Conservation (phyloP, 2,888 invertebrate species). For the Amiota mariae region DNA sequence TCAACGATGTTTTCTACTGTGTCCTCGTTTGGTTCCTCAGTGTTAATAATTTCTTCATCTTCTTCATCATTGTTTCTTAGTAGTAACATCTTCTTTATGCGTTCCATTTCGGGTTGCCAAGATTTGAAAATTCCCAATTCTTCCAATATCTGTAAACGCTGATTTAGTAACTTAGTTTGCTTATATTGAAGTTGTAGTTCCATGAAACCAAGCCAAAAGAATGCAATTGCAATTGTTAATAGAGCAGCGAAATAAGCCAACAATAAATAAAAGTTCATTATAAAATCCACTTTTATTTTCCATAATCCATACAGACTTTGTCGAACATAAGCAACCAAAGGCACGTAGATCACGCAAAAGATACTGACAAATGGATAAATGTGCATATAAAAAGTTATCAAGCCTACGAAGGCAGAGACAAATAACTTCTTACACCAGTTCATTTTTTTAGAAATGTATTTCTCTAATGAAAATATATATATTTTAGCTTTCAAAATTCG, state of each 20-base stretch:
- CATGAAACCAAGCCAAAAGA: neutral
- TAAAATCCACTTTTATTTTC: neutral
- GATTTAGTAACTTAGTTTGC: neutral
- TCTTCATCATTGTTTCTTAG: too few species aligned
- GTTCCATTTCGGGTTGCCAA: too few species aligned
- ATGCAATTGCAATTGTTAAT: neutral
- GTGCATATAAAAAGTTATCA: neutral
- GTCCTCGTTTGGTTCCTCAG: too few species aligned
- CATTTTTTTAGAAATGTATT: too few species aligned
- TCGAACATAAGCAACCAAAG: neutral
- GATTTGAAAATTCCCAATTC: neutral
- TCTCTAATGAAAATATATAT: too few species aligned
- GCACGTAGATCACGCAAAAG: neutral
- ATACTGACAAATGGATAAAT: neutral
- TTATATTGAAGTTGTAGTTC: neutral
- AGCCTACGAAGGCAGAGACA: too few species aligned
- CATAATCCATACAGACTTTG: neutral
- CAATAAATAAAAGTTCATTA: neutral
- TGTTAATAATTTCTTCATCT: too few species aligned
- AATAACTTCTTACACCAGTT: too few species aligned
- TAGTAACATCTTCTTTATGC: too few species aligned
- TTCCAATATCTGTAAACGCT: neutral
- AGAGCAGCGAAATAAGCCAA: neutral
- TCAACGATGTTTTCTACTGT: too few species aligned
- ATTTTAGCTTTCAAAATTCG: too few species aligned